A percentile compares a stretch with the other conserved stretches of the same genome.
phyloP scores from a whole-genome alignment of 2,113 vertebrate genomes.

The Pachypanchax playfairii region DNA sequence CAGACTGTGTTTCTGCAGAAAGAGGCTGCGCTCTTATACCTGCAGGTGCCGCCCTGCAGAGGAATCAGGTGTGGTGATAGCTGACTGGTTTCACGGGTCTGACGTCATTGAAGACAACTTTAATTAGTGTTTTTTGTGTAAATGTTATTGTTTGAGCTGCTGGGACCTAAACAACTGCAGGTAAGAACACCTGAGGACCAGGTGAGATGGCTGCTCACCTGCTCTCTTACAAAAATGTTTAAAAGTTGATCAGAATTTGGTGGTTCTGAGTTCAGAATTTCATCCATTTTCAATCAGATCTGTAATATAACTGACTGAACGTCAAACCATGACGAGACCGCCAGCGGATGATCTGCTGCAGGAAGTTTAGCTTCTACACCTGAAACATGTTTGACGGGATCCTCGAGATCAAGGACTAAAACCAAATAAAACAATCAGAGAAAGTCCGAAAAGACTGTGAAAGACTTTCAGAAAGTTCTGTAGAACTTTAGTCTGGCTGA shows the following conservation, averaged over 20 bases:
- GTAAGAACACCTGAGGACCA: not conserved
- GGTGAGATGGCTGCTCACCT: not conserved
- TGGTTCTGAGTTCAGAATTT: no score
- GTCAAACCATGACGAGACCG: no score
- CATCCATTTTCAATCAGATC: no score
- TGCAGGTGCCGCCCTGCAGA: conserved; percentile 10
- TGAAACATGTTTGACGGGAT: no score
- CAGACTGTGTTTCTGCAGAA: not conserved
- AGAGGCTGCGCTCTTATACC: conserved; percentile 4
- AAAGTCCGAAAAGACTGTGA: not conserved
- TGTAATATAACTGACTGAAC: no score
- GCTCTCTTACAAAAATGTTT: not conserved
- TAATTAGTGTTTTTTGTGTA: not conserved
- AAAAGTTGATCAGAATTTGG: not conserved
- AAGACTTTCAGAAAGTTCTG: not conserved
- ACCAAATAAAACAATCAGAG: no score
- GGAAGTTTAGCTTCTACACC: no score
- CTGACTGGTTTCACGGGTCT: not conserved
- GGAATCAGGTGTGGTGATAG: conserved; percentile 31
- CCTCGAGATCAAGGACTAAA: no score
- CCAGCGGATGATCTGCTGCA: no score
- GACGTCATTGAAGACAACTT: no score
- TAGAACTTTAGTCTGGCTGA: not conserved
- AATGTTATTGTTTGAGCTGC: not conserved
- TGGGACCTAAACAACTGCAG: not conserved